Base-by-base conservation (phyloP, 2,113 vertebrate genomes). In the Engystomops pustulosus region DNA sequence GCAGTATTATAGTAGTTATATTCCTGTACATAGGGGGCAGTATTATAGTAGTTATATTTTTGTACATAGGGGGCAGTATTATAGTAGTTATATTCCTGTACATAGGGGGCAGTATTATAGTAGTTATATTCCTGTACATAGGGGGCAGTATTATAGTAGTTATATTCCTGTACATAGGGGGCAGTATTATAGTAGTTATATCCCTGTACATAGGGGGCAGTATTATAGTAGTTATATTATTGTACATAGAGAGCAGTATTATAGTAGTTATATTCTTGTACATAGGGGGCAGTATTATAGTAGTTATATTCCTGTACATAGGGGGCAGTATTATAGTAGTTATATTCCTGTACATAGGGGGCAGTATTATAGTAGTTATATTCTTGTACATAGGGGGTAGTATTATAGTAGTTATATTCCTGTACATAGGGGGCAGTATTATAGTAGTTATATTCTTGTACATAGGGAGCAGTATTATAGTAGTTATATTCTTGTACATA, bases 101-200 rank as follows among this genome's bases (percentile, higher is more conserved):
- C 20, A 53, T n/a, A 53, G 18, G 51, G n/a, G 6, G 53, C n/a
- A 58, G 53, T 58, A 58, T 58, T 58, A 58, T 58, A 58, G 53
- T 58, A 58, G 53, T 58, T 58, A 58, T 58, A 58, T 58, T 58
- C 53, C 23, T 25, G 53, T 58, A 58, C 7, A 23, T 23, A 25
- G 53, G 53, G n/a, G 3, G 53, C 7, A 53, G 51, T 53, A 53
- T 60, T 60, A 27, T 60, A 60, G 55, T 60, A 60, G 55, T 60
- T 60, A 60, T 60, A 60, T 60, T 60, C 23, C 27, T 60, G 55
- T 60, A 60, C 11, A 60, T 60, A 60, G 55, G 55, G n/a, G 3
- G 55, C 23, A 60, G 55, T 60, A 60, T 60, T 60, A 60, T 60
- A 60, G 53, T 58, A 58, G 20, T 58, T 58, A 58, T 58, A 58